Conservation (phyloP, 1,140 invertebrate species). For the Drosophila micromelanica region DNA sequence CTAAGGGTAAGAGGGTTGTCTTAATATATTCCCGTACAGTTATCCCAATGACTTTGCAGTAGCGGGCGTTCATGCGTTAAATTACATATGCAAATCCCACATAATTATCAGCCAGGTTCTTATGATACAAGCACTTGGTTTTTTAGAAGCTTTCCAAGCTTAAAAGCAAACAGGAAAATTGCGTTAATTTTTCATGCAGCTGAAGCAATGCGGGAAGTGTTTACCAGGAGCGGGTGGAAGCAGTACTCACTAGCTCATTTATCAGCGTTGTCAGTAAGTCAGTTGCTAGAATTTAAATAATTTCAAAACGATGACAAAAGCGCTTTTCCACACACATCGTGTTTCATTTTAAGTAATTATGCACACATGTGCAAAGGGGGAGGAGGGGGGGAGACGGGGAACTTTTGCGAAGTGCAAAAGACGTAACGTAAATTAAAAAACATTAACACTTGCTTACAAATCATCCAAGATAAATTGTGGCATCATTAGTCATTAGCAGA, state of each 20-base stretch:
- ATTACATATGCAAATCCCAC: conserved; percentile 45
- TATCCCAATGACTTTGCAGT: conserved; percentile 13
- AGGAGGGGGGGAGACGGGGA: no score
- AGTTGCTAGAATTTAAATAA: conserved; percentile 44
- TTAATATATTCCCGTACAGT: not conserved
- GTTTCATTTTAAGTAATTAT: conserved; percentile 46
- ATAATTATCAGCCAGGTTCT: conserved; percentile 30
- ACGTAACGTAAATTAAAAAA: conserved; percentile 43
- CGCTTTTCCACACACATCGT: conserved; percentile 35
- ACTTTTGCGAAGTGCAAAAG: conserved; percentile 1
- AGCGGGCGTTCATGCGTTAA: conserved; percentile 20
- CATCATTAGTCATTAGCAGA: conserved; percentile 54
- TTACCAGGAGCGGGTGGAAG: not conserved
- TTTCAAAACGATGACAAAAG: conserved; percentile 53
- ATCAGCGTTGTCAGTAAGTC: conserved; percentile 43
- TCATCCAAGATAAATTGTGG: conserved; percentile 48
- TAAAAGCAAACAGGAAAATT: conserved; percentile 38
- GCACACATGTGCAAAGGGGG: no score
- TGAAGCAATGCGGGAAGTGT: not conserved
- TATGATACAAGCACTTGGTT: conserved; percentile 21
- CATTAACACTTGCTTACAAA: conserved; percentile 56
- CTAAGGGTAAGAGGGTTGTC: not conserved
- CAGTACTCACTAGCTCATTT: conserved; percentile 23
- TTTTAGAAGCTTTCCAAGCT: conserved; percentile 6
- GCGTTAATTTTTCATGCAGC: conserved; percentile 44